phyloP scores from a whole-genome alignment of 2,888 invertebrate genomes.

The Andricus curvator region DNA sequence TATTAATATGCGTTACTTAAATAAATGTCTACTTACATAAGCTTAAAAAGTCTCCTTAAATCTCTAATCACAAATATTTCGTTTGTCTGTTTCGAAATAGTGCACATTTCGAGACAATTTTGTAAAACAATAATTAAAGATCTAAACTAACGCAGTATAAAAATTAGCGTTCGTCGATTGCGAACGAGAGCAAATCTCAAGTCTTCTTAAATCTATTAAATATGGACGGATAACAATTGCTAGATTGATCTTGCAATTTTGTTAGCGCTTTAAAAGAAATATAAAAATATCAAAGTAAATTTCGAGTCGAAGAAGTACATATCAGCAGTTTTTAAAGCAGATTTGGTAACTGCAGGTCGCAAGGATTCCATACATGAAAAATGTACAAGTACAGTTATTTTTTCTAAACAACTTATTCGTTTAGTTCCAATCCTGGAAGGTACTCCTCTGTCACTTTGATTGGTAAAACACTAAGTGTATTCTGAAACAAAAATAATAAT shows the following conservation, averaged over 20 bases:
- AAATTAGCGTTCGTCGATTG: not conserved
- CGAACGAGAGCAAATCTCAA: constrained; percentile 19
- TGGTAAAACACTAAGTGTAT: constrained; percentile 75
- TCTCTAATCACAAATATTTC: constrained; percentile 38
- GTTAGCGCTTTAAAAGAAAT: constrained; percentile 1
- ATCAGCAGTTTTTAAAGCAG: constrained; percentile 16
- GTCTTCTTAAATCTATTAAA: constrained; percentile 25
- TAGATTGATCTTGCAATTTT: constrained; percentile 4
- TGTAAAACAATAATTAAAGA: not conserved
- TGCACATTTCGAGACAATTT: not conserved
- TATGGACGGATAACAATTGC: constrained; percentile 33
- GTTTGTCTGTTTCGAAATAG: not conserved
- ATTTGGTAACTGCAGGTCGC: constrained; percentile 29
- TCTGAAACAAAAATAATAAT: constrained; percentile 63
- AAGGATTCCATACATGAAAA: not conserved
- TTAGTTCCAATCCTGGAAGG: constrained; percentile 72
- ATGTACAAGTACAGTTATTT: not conserved
- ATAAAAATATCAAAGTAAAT: constrained; percentile 22
- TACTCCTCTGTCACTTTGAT: constrained; percentile 75
- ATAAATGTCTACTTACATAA: not conserved
- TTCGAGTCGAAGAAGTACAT: constrained; percentile 1
- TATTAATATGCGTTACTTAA: not conserved
- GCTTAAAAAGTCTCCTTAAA: constrained; percentile 41
- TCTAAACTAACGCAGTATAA: not conserved
- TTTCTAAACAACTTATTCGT: constrained; percentile 52